phyloP scores from a whole-genome alignment of 2,113 vertebrate genomes.

The Parus major region DNA sequence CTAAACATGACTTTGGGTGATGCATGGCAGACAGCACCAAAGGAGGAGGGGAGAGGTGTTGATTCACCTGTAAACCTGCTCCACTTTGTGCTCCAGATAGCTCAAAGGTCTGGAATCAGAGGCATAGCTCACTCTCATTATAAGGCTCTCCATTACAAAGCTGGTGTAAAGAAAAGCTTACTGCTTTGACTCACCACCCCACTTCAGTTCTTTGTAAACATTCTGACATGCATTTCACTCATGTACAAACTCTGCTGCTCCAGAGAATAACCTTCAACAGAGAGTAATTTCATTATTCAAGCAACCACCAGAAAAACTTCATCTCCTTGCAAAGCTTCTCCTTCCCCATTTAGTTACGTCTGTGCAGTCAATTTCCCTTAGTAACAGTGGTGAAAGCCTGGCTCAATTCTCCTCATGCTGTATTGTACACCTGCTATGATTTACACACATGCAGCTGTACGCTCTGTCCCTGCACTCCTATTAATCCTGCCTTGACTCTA shows the following conservation, averaged over 20 bases:
- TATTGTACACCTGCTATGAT: not conserved
- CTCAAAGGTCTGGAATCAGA: not conserved
- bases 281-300: not conserved
- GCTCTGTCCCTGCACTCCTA: not conserved
- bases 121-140: conserved; percentile 39
- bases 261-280: not conserved
- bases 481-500: not conserved
- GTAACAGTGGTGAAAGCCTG: not conserved
- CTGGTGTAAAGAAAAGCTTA: conserved; percentile 1
- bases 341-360: not conserved
- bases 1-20: not conserved
- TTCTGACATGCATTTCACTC: conserved; percentile 50
- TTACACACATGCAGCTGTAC: not conserved
- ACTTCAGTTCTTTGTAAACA: conserved; percentile 54
- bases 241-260: not conserved
- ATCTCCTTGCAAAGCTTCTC: not conserved
- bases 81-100: not conserved
- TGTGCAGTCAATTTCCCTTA: not conserved
- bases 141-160: conserved; percentile 43
- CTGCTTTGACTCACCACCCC: not conserved
- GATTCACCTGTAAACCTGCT: conserved; percentile 53
- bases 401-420: not conserved
- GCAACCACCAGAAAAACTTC: not conserved
- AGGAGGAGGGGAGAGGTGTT: conserved; percentile 3
- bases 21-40: not conserved